Evolutionary conservation across 37 sponge, comb jelly and placozoan genomes (phyloP), one percentile per base, ranked within the genome.

Genomic region (Oopsacas minuta): DNA sequence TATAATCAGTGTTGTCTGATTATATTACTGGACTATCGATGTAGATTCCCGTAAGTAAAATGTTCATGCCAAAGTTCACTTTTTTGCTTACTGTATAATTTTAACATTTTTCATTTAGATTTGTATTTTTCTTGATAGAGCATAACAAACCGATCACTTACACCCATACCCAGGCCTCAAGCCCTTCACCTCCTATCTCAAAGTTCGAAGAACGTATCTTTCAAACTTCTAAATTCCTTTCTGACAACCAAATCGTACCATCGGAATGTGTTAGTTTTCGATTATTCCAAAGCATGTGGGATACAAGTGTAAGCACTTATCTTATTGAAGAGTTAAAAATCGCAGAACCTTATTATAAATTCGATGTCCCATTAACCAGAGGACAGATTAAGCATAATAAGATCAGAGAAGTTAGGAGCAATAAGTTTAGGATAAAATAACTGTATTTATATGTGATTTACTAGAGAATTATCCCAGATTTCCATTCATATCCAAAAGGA

Each of bases 201-300:
- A n/a, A 61, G 20, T 61, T 61, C 7, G 75, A 61, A 12, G 30
- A n/a, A 12, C 75, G 75, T n/a, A 61, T 61, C 1, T 61, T 61
- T 12, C 20, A 20, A 10, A 61, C 75, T 5, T 61, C 75, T 20
- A 10, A 61, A 10, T 61, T 61, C 75, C 75, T 61, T n/a, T 5
- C 20, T 61, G 75, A 61, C 20, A 61, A 61, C 30, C 20, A 61
- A n/a, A n/a, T 61, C 22, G 30, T 61, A 7, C 75, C 75, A 61
- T 61, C 75, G 30, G 75, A 61, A 25, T 61, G 28, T n/a, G 30
- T 61, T n/a, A 25, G 28, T 3, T 61, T 61, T 61, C 22, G 7
- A 34, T 61, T 61, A 20, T 61, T 61, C 22, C 75, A 25, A n/a
- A 61, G 75, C 75, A 61, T 61, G 28, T 61, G 75, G 75, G 75